phyloP scores from a whole-genome alignment of 2,888 invertebrate species.

The Cremastobaeus sp. region DNA sequence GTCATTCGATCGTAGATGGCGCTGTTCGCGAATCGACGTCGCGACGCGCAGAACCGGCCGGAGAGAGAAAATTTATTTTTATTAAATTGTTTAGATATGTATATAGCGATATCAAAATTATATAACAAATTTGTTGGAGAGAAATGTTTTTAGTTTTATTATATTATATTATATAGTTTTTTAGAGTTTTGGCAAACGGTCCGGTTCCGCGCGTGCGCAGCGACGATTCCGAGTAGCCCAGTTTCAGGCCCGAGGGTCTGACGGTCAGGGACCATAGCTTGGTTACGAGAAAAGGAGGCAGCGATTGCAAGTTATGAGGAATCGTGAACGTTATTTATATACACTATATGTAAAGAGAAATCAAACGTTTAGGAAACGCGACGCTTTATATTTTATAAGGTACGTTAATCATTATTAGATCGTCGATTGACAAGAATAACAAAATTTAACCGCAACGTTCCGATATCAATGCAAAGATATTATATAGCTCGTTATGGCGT shows the following conservation, averaged over 20 bases:
- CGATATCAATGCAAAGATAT: slow-evolving; percentile 59
- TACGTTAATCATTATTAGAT: slow-evolving; percentile 65
- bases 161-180: slow-evolving; percentile 55
- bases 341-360: slow-evolving; percentile 63
- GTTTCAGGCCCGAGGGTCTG: slow-evolving; percentile 18
- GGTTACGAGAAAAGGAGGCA: slow-evolving; percentile 23
- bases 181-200: slow-evolving; percentile 41
- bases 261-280: background rate
- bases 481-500: slow-evolving; percentile 62
- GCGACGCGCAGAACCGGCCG: slow-evolving; percentile 8
- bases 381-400: slow-evolving; percentile 75
- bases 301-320: slow-evolving; percentile 51
- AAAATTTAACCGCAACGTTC: slow-evolving; percentile 66
- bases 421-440: slow-evolving; percentile 41
- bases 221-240: too few species aligned
- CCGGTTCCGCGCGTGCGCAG: background rate
- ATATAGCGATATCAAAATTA: slow-evolving; percentile 56
- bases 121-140: slow-evolving; percentile 55
- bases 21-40: background rate
- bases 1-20: slow-evolving; percentile 9
- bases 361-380: slow-evolving; percentile 70
- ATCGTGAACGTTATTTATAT: slow-evolving; percentile 66
- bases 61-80: slow-evolving; percentile 55
- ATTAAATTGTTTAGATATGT: slow-evolving; percentile 57
- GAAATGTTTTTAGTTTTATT: slow-evolving; percentile 53